Conservation (phyloP, 2,113 vertebrate species). For the Isichthys henryi region DNA sequence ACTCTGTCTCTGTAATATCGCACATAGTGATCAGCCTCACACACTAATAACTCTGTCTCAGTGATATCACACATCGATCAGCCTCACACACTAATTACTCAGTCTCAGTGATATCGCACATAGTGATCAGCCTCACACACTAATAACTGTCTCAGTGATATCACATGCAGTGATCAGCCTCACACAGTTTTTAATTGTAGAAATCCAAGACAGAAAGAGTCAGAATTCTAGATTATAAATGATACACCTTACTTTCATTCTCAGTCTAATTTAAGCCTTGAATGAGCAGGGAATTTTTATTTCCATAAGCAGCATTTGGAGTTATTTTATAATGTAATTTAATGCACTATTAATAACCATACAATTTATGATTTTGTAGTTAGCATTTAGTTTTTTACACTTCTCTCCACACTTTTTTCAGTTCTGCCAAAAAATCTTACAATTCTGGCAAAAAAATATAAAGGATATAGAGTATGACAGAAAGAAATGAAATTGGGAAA, state of each 20-base stretch:
- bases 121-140: neutral
- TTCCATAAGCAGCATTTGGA: neutral
- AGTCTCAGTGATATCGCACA: neutral
- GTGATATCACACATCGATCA: neutral
- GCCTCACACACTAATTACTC: neutral
- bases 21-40: neutral
- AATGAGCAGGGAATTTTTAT: neutral
- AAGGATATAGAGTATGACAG: neutral
- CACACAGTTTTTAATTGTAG: neutral
- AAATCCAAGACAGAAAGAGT: neutral
- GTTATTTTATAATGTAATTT: neutral
- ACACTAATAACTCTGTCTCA: neutral
- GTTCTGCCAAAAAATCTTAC: neutral
- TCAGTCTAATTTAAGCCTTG: neutral
- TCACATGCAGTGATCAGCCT: neutral
- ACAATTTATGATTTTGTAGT: neutral
- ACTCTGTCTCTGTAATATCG: neutral
- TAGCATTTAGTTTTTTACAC: neutral
- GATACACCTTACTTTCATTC: neutral
- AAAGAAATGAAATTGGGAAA: neutral
- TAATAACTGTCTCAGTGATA: neutral
- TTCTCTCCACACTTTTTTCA: neutral
- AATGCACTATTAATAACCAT: neutral
- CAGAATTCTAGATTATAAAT: neutral
- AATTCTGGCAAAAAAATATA: neutral